Evolutionary conservation across 2,113 vertebrate genomes (phyloP).

Genomic region (Rhynchomys soricoides): DNA sequence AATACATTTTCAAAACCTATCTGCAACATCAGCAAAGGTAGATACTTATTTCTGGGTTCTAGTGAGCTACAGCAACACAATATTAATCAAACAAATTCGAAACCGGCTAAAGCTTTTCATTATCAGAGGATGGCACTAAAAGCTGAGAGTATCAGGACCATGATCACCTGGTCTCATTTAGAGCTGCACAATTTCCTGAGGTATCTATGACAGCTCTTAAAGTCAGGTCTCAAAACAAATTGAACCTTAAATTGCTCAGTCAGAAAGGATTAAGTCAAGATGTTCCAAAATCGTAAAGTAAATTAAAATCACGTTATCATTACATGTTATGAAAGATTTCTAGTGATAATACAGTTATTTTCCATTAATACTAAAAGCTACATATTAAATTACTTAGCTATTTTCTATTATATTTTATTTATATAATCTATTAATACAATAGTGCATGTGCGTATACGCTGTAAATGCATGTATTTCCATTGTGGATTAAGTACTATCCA

Average conservation of each 20-base stretch:
- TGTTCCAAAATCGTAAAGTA: slow-evolving; percentile 32
- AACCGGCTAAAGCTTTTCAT: background rate
- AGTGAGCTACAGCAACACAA: background rate
- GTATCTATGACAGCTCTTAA: background rate
- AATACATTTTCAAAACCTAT: slow-evolving; percentile 17
- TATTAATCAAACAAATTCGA: background rate
- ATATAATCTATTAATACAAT: background rate
- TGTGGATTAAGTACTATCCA: background rate
- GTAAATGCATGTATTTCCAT: background rate
- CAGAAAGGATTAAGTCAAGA: background rate
- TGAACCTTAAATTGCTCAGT: background rate
- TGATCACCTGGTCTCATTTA: background rate
- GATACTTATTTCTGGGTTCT: slow-evolving; percentile 11
- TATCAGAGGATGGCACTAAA: background rate
- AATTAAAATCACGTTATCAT: background rate
- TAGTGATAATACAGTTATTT: slow-evolving; percentile 29
- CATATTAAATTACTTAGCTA: slow-evolving; percentile 17
- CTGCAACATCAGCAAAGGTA: background rate
- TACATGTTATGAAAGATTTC: slow-evolving; percentile 27
- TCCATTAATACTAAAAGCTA: background rate
- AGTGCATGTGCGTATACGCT: background rate
- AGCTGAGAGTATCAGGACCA: background rate
- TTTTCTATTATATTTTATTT: slow-evolving; percentile 6
- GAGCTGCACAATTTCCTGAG: background rate
- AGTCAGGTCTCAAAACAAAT: slow-evolving; percentile 12